A percentile compares a stretch with the other conserved stretches of the same genome.
phyloP scores from a whole-genome alignment of 2,888 invertebrate genomes.

The Drosophila fulvimacula region DNA sequence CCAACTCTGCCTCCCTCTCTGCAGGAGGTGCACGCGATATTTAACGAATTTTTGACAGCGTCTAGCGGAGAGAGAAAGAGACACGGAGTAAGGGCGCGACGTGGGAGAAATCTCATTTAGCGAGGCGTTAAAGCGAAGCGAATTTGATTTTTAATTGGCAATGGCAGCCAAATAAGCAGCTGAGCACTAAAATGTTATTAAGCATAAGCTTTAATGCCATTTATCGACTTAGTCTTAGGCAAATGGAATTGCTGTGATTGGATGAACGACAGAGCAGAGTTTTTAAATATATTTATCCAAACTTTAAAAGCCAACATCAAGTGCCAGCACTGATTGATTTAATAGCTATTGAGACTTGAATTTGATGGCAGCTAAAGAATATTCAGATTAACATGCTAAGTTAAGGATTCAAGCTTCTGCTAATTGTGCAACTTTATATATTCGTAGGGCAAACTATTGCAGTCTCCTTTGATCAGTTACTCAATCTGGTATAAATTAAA shows the following conservation, averaged over 20 bases:
- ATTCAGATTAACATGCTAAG: background rate
- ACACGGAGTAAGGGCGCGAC: background rate
- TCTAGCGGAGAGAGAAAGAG: background rate
- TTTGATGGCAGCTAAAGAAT: background rate
- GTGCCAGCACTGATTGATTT: background rate
- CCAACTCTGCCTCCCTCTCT: background rate
- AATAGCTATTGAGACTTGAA: background rate
- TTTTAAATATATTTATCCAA: background rate
- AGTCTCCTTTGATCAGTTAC: no score
- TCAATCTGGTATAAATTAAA: no score
- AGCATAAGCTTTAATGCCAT: constrained; percentile 24
- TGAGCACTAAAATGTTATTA: constrained; percentile 11
- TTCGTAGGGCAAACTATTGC: no score
- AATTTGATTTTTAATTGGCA: constrained; percentile 75
- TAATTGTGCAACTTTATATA: no score
- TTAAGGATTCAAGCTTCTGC: no score
- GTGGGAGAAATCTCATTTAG: constrained; percentile 63
- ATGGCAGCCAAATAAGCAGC: constrained; percentile 37
- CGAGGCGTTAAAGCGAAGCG: constrained; percentile 63
- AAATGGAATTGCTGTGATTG: constrained; percentile 8
- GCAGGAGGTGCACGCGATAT: constrained; percentile 56
- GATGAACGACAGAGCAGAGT: background rate
- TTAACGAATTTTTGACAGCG: constrained; percentile 71
- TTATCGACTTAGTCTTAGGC: constrained; percentile 18
- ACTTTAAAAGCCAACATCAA: background rate